These are phyloP conservation scores for Leguminivora glycinivorella DNA, from an alignment of 1,140 invertebrate species.

Conservation along the genomic window DNA sequence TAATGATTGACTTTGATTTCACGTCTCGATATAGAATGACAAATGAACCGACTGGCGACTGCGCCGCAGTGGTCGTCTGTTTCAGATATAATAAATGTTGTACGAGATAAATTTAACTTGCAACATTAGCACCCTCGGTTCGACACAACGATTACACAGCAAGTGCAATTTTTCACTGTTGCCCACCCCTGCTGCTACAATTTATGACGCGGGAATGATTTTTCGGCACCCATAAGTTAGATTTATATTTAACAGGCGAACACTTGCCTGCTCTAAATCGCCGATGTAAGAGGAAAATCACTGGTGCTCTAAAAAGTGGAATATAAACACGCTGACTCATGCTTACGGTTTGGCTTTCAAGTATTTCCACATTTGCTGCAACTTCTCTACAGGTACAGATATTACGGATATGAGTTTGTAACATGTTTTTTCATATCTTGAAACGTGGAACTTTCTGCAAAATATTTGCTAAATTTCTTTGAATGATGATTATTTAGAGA, in stretches of 20 bases:
- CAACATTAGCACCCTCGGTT: conserved; percentile 64
- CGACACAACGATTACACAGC: conserved; percentile 61
- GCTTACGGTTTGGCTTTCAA: conserved; percentile 23
- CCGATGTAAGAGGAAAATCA: conserved; percentile 31
- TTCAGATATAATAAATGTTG: conserved; percentile 62
- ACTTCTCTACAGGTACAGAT: not conserved
- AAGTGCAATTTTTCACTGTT: conserved; percentile 65
- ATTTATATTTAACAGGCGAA: conserved; percentile 64
- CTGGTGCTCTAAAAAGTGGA: conserved; percentile 35
- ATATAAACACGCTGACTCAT: conserved; percentile 40
- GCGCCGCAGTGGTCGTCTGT: conserved; percentile 36
- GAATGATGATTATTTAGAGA: too few relatives aligned
- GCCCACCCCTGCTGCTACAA: conserved; percentile 57
- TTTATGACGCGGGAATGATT: conserved; percentile 69
- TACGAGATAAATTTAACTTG: conserved; percentile 64
- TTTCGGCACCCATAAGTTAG: conserved; percentile 63
- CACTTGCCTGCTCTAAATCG: conserved; percentile 38
- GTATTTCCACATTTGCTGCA: not conserved
- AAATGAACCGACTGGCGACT: not conserved
- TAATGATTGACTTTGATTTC: not conserved
- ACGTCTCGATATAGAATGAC: not conserved
- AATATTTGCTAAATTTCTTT: too few relatives aligned
- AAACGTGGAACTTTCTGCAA: too few relatives aligned
- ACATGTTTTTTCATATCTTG: too few relatives aligned
- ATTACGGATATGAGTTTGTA: not conserved